A percentile compares a stretch with the other conserved stretches of the same genome.
Evolutionary conservation across 2,113 vertebrate genomes (phyloP).

Genomic region (Picathartes gymnocephalus): DNA sequence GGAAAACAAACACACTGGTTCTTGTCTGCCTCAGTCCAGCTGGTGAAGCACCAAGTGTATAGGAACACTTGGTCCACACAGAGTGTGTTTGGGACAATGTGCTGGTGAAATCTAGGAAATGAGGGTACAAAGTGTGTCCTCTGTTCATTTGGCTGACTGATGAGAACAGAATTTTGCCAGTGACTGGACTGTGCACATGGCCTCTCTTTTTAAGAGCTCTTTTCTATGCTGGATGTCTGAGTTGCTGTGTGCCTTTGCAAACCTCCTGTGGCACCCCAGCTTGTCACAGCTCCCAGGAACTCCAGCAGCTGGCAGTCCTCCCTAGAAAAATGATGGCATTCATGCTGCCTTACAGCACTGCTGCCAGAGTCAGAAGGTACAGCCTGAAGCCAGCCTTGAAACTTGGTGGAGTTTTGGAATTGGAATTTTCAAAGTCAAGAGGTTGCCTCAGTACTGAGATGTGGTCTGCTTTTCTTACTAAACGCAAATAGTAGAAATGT

Average conservation of each 20-base stretch:
- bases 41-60: background rate
- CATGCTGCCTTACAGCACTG: background rate
- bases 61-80: background rate
- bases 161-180: background rate
- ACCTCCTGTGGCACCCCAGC: background rate
- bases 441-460: background rate
- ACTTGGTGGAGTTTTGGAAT: background rate
- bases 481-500: background rate
- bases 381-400: background rate
- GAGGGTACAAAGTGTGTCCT: background rate
- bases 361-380: accelerated
- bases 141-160: background rate
- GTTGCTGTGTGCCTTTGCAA: background rate
- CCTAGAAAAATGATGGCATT: background rate
- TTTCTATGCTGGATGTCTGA: background rate
- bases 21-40: background rate
- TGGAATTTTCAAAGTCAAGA: background rate
- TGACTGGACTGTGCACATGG: no score
- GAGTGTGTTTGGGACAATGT: background rate
- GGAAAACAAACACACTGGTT: accelerated
- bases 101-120: background rate
- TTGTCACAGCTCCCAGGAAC: background rate
- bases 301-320: background rate
- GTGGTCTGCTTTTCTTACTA: background rate
- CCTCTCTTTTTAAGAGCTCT: background rate